Conservation (phyloP, 2,888 invertebrate species). For the Noctua fimbriata region DNA sequence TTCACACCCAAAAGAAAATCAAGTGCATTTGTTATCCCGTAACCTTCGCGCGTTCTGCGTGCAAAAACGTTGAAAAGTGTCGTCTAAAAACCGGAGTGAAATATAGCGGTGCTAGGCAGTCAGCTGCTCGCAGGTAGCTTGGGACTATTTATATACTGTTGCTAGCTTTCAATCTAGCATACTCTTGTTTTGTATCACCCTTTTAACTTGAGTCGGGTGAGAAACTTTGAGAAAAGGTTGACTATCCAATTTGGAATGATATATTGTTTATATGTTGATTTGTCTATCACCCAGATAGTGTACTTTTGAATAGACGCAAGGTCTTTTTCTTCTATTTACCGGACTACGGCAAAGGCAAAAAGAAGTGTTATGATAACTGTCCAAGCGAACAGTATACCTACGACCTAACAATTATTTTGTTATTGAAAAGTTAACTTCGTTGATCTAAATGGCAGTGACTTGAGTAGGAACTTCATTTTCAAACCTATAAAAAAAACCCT, state of each 20-base stretch:
- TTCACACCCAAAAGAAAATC: constrained; percentile 1
- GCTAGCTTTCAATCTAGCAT: constrained; percentile 4
- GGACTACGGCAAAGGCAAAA: neutral
- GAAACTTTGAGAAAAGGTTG: constrained; percentile 18
- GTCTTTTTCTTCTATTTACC: neutral
- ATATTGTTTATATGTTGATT: neutral
- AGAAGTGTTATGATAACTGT: neutral
- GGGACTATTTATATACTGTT: constrained; percentile 38
- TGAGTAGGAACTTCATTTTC: neutral
- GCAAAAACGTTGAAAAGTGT: constrained; percentile 53
- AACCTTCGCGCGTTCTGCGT: constrained; percentile 41
- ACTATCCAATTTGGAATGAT: constrained; percentile 3
- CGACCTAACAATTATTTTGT: neutral
- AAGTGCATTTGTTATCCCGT: constrained; percentile 16
- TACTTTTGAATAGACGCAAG: neutral
- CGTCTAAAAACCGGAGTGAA: constrained; percentile 53
- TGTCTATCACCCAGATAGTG: neutral
- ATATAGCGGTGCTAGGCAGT: constrained; percentile 25
- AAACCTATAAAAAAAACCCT: neutral
- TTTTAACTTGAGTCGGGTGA: constrained; percentile 7
- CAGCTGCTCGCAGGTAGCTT: constrained; percentile 8
- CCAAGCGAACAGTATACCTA: neutral
- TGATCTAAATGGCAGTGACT: neutral
- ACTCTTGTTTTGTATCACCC: constrained; percentile 10
- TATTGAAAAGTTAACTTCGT: neutral